Conservation (phyloP, 1,140 invertebrate species). For the Wiebesia pumilae region DNA sequence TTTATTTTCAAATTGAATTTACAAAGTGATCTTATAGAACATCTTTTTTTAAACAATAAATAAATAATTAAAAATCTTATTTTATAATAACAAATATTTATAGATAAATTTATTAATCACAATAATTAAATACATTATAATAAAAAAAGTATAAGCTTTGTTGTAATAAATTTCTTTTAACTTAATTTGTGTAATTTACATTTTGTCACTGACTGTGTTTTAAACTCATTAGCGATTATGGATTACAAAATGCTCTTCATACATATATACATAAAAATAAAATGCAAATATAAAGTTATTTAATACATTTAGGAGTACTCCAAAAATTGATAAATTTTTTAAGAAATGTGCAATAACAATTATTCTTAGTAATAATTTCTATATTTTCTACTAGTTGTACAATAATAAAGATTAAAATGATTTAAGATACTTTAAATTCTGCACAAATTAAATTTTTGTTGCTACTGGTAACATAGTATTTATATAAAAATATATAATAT, state of each 20-base stretch:
- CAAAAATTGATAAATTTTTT: conserved; percentile 17
- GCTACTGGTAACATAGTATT: no score
- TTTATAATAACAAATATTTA: conserved; percentile 45
- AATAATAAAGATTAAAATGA: background rate
- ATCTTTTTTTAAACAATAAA: conserved; percentile 23
- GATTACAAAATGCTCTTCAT: background rate
- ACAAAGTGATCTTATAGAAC: conserved; percentile 19
- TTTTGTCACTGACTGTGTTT: background rate
- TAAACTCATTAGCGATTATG: no score
- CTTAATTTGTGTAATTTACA: no score
- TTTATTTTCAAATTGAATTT: background rate
- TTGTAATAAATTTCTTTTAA: conserved; percentile 5
- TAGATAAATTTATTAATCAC: conserved; percentile 45
- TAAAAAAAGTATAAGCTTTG: background rate
- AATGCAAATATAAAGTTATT: conserved; percentile 7
- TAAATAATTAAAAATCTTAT: background rate
- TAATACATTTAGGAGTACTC: background rate
- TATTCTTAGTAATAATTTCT: background rate
- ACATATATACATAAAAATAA: conserved; percentile 37
- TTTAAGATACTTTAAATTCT: background rate
- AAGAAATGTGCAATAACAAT: background rate
- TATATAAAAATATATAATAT: no score
- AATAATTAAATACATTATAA: conserved; percentile 28
- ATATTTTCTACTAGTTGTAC: background rate
- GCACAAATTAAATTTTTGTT: no score